A percentile compares a stretch with the other conserved stretches of the same genome.
Conservation (phyloP, 2,113 vertebrate species). For the Lepus europaeus region DNA sequence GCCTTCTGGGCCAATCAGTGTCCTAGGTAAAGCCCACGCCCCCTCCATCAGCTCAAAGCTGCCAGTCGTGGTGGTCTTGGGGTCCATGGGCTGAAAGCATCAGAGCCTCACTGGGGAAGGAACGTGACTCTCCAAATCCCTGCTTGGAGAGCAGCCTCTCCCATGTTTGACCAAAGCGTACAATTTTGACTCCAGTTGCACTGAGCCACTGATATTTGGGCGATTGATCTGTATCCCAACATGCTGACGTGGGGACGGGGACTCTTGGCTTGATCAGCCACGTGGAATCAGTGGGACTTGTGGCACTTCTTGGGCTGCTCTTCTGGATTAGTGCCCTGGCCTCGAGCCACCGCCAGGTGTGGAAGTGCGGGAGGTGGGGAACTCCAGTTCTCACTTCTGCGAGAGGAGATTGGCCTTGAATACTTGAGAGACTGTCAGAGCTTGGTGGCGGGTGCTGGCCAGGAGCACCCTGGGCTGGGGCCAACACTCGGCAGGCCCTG, state of each 20-base stretch:
- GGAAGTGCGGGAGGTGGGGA: background rate
- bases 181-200: background rate
- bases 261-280: background rate
- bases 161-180: background rate
- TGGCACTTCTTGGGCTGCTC: background rate
- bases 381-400: background rate
- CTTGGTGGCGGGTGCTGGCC: background rate
- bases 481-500: background rate
- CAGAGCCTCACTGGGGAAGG: background rate
- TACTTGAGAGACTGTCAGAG: background rate
- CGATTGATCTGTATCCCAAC: background rate
- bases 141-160: background rate
- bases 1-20: background rate
- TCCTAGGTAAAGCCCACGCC: too few relatives aligned
- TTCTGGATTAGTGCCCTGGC: background rate
- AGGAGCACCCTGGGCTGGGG: background rate
- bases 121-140: background rate
- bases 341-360: background rate
- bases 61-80: background rate
- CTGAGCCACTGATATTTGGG: background rate
- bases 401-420: background rate
- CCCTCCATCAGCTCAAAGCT: background rate
- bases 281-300: background rate
- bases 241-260: background rate
- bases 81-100: background rate